Evolutionary conservation across 2,888 invertebrate genomes (phyloP).

Genomic region (Hipparchia sbordonii): DNA sequence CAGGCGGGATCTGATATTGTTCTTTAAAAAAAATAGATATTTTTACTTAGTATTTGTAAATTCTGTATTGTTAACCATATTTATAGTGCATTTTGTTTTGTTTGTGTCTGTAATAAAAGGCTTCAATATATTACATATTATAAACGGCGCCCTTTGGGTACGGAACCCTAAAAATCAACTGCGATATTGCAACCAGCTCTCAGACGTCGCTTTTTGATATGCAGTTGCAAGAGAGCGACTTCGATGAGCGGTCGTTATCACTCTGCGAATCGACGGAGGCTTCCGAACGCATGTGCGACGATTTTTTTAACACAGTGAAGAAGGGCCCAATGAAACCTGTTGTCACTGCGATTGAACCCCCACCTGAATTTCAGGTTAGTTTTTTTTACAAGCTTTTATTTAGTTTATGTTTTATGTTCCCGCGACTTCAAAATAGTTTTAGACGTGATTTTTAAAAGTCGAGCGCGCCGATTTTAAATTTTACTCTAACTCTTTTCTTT

Average conservation of each 20-base stretch:
- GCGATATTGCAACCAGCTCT: background rate
- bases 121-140: too few relatives aligned
- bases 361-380: constrained; percentile 90
- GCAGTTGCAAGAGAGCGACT: constrained; percentile 91
- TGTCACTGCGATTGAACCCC: constrained; percentile 89
- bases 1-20: too few relatives aligned
- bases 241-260: constrained; percentile 89
- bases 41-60: too few relatives aligned
- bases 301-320: constrained; percentile 91
- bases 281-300: constrained; percentile 90
- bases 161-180: background rate
- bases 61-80: too few relatives aligned
- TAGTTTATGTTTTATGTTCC: too few relatives aligned
- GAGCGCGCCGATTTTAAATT: background rate
- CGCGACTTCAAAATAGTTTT: background rate
- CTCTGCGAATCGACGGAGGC: constrained; percentile 90
- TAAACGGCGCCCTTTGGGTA: too few relatives aligned
- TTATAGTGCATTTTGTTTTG: too few relatives aligned
- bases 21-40: too few relatives aligned
- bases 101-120: too few relatives aligned
- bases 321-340: constrained; percentile 88
- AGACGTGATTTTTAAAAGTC: background rate
- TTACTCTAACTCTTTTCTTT: too few relatives aligned
- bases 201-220: constrained; percentile 34
- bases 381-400: background rate